A percentile compares a stretch with the other conserved stretches of the same genome.
Conservation (phyloP, 2,113 vertebrate genomes). For the Emydura subglobosa region DNA sequence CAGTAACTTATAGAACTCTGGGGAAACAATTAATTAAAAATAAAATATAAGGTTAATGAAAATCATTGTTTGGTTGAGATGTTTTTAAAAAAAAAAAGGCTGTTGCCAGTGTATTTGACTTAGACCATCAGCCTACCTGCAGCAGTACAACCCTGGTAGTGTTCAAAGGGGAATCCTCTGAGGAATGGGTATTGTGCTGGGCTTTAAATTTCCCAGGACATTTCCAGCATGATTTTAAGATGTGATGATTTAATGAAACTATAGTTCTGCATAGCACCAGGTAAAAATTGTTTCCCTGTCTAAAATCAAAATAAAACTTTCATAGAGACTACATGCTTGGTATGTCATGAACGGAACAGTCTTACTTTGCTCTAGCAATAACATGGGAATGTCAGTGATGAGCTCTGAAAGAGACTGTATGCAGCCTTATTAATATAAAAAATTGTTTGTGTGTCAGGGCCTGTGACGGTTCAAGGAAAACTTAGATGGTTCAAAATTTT, state of each 20-base stretch:
- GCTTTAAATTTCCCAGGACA: neutral
- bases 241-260: neutral
- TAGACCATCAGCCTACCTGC: fast-evolving
- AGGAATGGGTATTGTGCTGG: neutral
- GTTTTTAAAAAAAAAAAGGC: neutral
- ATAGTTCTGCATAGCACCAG: neutral
- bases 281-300: neutral
- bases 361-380: neutral
- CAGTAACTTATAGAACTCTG: neutral
- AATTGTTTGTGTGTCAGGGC: neutral
- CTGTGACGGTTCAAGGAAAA: neutral
- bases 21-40: neutral
- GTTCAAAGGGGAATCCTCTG: neutral
- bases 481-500: neutral
- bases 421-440: neutral
- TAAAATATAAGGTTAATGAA: neutral
- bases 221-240: neutral
- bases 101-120: neutral
- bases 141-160: neutral
- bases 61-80: neutral
- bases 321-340: neutral
- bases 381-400: neutral
- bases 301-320: neutral
- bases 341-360: neutral
- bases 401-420: neutral